Evolutionary conservation across 1,140 invertebrate species (phyloP).

Genomic region (Parasteatoda tepidariorum): DNA sequence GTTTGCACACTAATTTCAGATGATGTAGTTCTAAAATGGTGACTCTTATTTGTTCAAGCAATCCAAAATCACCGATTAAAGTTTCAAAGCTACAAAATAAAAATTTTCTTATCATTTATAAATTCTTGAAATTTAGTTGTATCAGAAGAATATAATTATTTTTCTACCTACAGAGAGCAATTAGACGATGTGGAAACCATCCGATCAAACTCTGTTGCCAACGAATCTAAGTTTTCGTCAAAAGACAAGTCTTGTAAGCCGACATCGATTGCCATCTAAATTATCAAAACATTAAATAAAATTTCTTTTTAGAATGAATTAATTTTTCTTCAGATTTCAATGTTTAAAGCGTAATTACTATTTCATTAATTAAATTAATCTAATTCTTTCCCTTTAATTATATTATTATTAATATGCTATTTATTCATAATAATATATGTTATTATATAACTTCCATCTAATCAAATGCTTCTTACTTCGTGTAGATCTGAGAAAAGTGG

Average conservation of each 20-base stretch:
- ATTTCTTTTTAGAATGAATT: too few species aligned
- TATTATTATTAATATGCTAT: too few species aligned
- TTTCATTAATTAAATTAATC: too few species aligned
- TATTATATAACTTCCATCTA: too few species aligned
- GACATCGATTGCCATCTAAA: slow-evolving; percentile 23
- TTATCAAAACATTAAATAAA: not conserved
- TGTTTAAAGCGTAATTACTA: too few species aligned
- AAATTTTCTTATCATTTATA: not conserved
- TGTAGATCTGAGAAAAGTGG: not conserved
- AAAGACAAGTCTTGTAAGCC: not conserved
- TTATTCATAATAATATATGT: too few species aligned
- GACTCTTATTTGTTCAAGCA: slow-evolving; percentile 15
- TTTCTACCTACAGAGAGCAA: slow-evolving; percentile 17
- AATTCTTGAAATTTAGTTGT: not conserved
- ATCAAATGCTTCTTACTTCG: slow-evolving; percentile 9
- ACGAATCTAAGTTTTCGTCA: slow-evolving; percentile 1
- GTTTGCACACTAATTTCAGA: slow-evolving; percentile 19
- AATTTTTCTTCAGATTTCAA: too few species aligned
- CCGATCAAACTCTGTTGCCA: slow-evolving; percentile 34
- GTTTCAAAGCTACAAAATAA: slow-evolving; percentile 12
- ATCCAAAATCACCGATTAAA: slow-evolving; percentile 14
- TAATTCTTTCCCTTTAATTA: too few species aligned
- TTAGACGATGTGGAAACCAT: not conserved
- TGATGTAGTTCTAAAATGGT: slow-evolving; percentile 24
- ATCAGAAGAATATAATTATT: not conserved